Conservation (phyloP, 2,888 invertebrate genomes). For the Philaethria dido region DNA sequence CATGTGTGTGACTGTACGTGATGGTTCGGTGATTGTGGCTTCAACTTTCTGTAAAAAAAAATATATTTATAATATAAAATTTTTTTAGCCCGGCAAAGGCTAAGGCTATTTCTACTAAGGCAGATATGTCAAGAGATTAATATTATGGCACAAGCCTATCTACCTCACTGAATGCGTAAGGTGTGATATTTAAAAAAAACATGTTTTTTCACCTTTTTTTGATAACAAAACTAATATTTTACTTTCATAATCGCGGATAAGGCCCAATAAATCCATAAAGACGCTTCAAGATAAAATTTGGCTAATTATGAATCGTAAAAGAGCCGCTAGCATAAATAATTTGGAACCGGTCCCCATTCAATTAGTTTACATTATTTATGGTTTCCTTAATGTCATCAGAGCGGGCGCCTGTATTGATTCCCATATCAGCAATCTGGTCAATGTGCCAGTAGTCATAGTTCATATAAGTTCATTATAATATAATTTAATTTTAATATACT, state of each 20-base stretch:
- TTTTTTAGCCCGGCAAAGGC: background rate
- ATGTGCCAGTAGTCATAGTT: constrained; percentile 21
- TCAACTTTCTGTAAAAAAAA: too few relatives aligned
- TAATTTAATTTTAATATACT: background rate
- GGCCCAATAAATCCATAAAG: constrained; percentile 25
- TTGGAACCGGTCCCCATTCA: constrained; percentile 32
- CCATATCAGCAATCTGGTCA: constrained; percentile 27
- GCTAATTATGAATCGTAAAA: constrained; percentile 36
- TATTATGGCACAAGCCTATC: background rate
- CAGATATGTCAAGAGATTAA: too few relatives aligned
- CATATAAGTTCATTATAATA: constrained; percentile 9
- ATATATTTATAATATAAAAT: background rate
- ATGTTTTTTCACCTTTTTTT: background rate
- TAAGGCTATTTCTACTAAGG: too few relatives aligned
- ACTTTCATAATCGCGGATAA: constrained; percentile 19
- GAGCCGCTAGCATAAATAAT: constrained; percentile 32
- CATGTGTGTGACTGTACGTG: constrained; percentile 7
- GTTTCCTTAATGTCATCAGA: constrained; percentile 37
- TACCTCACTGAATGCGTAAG: background rate
- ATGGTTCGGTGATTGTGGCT: background rate
- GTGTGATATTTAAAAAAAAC: background rate
- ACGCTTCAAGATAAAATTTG: constrained; percentile 30
- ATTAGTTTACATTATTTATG: constrained; percentile 37
- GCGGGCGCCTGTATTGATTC: constrained; percentile 24
- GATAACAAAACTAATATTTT: constrained; percentile 9